Evolutionary conservation across 2,888 invertebrate species (phyloP).

Genomic region (Cryptocheilus praepositus): DNA sequence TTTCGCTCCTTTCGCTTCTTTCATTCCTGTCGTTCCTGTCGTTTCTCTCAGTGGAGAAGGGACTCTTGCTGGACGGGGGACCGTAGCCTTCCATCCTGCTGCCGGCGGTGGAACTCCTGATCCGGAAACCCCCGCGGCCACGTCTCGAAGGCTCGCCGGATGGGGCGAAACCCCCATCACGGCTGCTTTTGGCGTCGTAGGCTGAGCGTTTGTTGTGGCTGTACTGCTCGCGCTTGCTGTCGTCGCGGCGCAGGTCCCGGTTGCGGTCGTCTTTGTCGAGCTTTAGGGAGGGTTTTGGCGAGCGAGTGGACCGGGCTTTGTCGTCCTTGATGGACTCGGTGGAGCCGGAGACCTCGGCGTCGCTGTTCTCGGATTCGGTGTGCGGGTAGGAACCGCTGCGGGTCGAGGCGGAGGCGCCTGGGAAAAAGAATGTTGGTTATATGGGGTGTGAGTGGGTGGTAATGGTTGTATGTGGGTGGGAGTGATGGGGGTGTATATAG

Average conservation of each 20-base stretch:
- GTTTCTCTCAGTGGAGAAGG: constrained; percentile 78
- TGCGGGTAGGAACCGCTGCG: constrained; percentile 77
- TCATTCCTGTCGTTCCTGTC: constrained; percentile 10
- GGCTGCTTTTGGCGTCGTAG: constrained; percentile 68
- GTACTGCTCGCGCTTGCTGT: constrained; percentile 61
- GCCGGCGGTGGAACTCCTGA: constrained; percentile 71
- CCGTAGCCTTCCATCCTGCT: constrained; percentile 85
- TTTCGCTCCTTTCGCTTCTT: too few relatives aligned
- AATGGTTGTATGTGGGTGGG: too few relatives aligned
- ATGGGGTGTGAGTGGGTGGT: too few relatives aligned
- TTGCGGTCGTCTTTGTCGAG: constrained; percentile 79
- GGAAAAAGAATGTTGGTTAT: too few relatives aligned
- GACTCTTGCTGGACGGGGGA: constrained; percentile 87
- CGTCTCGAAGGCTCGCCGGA: constrained; percentile 92
- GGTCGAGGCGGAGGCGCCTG: constrained; percentile 66
- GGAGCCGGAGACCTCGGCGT: constrained; percentile 81
- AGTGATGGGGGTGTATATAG: too few relatives aligned
- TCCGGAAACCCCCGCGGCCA: constrained; percentile 81
- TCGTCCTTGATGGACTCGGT: constrained; percentile 78
- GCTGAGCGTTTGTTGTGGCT: constrained; percentile 66
- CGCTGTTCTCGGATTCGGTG: constrained; percentile 86
- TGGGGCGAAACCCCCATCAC: constrained; percentile 86
- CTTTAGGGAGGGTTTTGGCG: constrained; percentile 76
- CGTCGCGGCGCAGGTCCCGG: constrained; percentile 75
- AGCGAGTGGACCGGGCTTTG: constrained; percentile 77